These are phyloP conservation scores for Cydia fagiglandana DNA, from an alignment of 1,140 invertebrate species.

Conservation along the genomic window DNA sequence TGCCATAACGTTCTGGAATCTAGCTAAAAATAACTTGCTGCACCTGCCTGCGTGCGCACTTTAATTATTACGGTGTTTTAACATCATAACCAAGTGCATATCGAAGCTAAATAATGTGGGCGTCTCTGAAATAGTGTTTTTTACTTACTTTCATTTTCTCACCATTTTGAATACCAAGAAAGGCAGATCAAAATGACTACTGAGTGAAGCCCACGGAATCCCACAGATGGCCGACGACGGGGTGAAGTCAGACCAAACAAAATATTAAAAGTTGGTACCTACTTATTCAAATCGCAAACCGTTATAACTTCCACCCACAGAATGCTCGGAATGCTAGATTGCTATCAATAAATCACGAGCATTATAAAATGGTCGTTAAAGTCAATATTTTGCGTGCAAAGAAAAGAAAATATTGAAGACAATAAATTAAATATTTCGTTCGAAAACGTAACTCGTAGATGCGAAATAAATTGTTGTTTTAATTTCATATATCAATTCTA, in stretches of 20 bases:
- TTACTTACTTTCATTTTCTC: too few species aligned
- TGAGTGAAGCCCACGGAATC: too few species aligned
- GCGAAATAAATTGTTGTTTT: too few species aligned
- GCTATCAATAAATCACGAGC: not conserved
- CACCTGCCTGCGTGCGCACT: not conserved
- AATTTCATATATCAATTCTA: too few species aligned
- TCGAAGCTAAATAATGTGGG: too few species aligned
- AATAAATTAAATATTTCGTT: not conserved
- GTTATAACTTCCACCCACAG: not conserved
- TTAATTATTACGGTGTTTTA: not conserved
- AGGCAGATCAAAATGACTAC: too few species aligned
- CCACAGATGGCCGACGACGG: too few species aligned
- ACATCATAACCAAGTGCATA: not conserved
- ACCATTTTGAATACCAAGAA: too few species aligned
- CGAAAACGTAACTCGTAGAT: not conserved
- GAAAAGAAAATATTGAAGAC: conserved; percentile 1
- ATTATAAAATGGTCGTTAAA: not conserved
- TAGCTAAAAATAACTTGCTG: conserved; percentile 12
- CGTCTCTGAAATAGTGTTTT: too few species aligned
- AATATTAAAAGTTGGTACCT: not conserved
- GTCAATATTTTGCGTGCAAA: conserved; percentile 1
- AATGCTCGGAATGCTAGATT: not conserved
- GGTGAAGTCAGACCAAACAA: not conserved
- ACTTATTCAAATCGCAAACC: not conserved
- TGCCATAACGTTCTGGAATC: not conserved